Evolutionary conservation across 2,797 vertebrate species (phyloP), one percentile per base, ranked within the genome.

Genomic region (Poliocrania exsul): DNA sequence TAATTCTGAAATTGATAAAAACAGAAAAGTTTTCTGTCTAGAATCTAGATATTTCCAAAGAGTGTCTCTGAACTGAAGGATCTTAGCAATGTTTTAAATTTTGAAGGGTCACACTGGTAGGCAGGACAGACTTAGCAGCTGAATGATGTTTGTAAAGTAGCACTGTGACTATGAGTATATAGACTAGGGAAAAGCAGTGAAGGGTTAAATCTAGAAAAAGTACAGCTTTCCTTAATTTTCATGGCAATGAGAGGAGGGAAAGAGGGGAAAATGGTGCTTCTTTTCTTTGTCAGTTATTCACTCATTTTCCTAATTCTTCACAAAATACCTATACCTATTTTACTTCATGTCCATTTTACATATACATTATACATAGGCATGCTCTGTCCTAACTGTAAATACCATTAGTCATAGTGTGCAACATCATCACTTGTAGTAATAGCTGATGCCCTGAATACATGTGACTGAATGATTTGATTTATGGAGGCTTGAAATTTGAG

Each of bases 101-200:
- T 53, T 33, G 17, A 46, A 28, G 13, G 5, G 5, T n/a, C 2
- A 1, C 56, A 70, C 0, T 70, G 17, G 19, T 3, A n/a, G 24
- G 4, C 51, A 67, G 33, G 49, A 46, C 24, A 74, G 58, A 57
- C 11, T 35, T 24, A 57, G n/a, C 18, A 53, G 44, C 38, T 51
- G 46, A 58, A 37, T 69, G 26, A 25, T 38, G 29, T 19, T 74
- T 49, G 28, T 60, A 31, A 74, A 65, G 24, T 57, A 78, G 57
- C 47, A 18, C 33, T 65, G n/a, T 57, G 47, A 16, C 35, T 67
- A 2, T 64, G 35, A 74, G 42, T 15, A 37, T 46, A 42, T 7
- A 35, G 18, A 33, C 12, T 47, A 56, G 17, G 37, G 54, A 74
- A 65, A 74, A 78, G 16, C 14, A 56, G 29, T 51, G 37, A 61